Percentiles rank a stretch among this genome's conserved stretches.
These are phyloP conservation scores for Sisor rabdophorus DNA, from an alignment of 2,113 vertebrate genomes.

Conservation along the genomic window DNA sequence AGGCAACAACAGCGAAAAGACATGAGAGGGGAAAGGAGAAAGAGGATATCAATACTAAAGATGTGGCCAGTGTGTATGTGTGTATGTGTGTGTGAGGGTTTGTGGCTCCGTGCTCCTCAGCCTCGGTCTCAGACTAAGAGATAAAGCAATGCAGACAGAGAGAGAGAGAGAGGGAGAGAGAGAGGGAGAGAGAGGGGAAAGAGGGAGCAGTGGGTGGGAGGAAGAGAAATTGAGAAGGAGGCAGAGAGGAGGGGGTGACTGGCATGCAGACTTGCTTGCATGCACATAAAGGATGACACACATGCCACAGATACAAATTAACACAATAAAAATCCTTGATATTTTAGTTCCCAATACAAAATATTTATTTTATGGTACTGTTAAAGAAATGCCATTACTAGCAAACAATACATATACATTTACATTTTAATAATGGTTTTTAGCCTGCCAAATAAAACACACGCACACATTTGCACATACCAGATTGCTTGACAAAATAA, in stretches of 20 bases:
- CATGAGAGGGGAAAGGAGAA: not conserved
- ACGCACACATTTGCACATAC: conserved; percentile 8
- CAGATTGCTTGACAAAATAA: conserved; percentile 6
- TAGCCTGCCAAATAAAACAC: not conserved
- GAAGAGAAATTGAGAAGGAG: conserved; percentile 17
- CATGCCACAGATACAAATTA: not conserved
- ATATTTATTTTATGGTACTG: not conserved
- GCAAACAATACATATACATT: not conserved
- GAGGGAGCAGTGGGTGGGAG: conserved; percentile 20
- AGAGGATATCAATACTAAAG: conserved; percentile 51
- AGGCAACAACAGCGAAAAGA: not conserved
- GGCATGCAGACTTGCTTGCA: conserved; percentile 18
- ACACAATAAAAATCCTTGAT: not conserved
- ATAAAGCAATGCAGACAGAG: conserved; percentile 49
- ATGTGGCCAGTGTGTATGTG: conserved; percentile 35
- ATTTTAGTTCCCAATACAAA: not conserved
- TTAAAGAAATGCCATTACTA: not conserved
- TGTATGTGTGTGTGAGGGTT: conserved; percentile 22
- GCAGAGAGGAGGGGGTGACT: conserved; percentile 20
- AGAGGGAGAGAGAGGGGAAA: conserved; percentile 26
- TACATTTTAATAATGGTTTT: not conserved
- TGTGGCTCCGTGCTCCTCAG: conserved; percentile 58
- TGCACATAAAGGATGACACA: conserved; percentile 5
- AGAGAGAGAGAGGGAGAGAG: conserved; percentile 33
- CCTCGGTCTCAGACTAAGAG: conserved; percentile 63